These are phyloP conservation scores for Trichonephila clavata DNA, from an alignment of 1,140 invertebrate genomes.

Conservation along the genomic window DNA sequence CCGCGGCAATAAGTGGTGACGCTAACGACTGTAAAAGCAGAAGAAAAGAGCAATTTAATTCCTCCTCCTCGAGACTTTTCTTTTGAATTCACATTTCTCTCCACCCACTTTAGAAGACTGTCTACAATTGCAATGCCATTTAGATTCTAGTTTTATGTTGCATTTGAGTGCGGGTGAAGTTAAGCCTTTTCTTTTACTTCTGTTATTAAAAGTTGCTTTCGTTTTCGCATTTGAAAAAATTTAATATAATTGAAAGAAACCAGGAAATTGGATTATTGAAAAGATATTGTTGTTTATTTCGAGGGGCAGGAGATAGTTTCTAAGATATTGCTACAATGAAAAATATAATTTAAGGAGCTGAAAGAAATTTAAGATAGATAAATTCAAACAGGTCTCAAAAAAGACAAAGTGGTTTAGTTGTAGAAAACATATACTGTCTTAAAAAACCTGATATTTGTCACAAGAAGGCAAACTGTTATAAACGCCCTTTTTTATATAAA, in stretches of 20 bases:
- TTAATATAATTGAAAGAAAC: neutral
- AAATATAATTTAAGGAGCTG: too few relatives aligned
- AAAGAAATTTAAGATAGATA: too few relatives aligned
- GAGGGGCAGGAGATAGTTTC: neutral
- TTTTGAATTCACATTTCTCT: slow-evolving; percentile 16
- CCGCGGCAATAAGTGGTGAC: slow-evolving; percentile 11
- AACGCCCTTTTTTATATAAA: too few relatives aligned
- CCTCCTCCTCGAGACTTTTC: slow-evolving; percentile 6
- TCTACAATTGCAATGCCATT: slow-evolving; percentile 43
- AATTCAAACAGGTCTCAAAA: too few relatives aligned
- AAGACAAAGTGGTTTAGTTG: too few relatives aligned
- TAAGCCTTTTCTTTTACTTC: neutral
- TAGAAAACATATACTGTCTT: too few relatives aligned
- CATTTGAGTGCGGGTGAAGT: neutral
- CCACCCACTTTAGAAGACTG: slow-evolving; percentile 8
- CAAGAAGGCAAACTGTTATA: too few relatives aligned
- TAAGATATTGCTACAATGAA: too few relatives aligned
- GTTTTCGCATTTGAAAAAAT: neutral
- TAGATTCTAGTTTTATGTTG: slow-evolving; percentile 7
- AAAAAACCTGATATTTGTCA: too few relatives aligned
- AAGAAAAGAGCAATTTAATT: slow-evolving; percentile 64
- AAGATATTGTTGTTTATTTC: neutral
- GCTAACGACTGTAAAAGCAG: slow-evolving; percentile 25
- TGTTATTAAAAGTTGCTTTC: neutral
- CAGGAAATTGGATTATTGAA: neutral